Evolutionary conservation across 2,113 vertebrate genomes (phyloP).

Genomic region (Phylloscopus whistleri): DNA sequence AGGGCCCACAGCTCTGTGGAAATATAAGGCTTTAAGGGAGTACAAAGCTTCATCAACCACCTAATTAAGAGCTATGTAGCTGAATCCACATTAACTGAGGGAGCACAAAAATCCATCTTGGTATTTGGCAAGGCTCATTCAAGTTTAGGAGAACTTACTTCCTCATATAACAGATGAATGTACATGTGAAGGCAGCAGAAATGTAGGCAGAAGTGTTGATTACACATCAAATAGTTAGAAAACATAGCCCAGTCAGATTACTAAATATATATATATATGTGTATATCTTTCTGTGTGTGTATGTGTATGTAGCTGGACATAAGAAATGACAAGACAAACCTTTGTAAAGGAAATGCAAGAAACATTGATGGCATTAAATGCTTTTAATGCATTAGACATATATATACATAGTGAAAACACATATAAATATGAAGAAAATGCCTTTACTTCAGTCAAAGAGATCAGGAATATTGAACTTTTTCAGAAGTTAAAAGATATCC

Average conservation of each 20-base stretch:
- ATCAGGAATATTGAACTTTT: background rate
- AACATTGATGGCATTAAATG: background rate
- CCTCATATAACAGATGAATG: background rate
- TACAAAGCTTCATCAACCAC: background rate
- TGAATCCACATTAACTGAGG: background rate
- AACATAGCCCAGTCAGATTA: background rate
- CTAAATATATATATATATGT: background rate
- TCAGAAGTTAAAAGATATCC: background rate
- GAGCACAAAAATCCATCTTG: background rate
- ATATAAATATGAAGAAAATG: background rate
- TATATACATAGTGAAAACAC: background rate
- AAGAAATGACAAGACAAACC: background rate
- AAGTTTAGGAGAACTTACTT: background rate
- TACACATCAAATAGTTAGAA: background rate
- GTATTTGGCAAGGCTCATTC: background rate
- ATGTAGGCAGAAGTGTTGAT: background rate
- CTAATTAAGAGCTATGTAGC: background rate
- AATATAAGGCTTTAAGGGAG: background rate
- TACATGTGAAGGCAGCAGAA: background rate
- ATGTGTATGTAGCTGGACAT: background rate
- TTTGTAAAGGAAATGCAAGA: background rate
- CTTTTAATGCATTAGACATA: background rate
- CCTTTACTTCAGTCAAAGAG: background rate
- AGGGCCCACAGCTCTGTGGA: background rate
- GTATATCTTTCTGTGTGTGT: too few relatives aligned